Conservation (phyloP, 2,888 invertebrate species). For the Patella pellucida region DNA sequence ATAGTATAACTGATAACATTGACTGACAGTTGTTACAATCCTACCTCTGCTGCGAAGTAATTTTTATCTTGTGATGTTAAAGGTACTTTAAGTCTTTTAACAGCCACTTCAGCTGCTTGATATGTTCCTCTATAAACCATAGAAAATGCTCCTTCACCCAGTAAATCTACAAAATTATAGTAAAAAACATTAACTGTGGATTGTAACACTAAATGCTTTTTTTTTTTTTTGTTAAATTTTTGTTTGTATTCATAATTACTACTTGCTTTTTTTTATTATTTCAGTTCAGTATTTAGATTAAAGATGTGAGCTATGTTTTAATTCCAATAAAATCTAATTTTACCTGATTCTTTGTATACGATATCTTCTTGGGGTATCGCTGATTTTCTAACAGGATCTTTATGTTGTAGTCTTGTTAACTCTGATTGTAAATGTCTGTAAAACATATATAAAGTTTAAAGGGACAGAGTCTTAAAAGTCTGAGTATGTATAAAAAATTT, state of each 20-base stretch:
- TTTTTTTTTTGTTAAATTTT: too few species aligned
- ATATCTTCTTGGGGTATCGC: conserved; percentile 57
- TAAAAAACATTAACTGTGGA: not conserved
- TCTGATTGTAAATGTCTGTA: conserved; percentile 58
- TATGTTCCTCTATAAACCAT: conserved; percentile 60
- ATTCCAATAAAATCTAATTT: not conserved
- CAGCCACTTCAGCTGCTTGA: conserved; percentile 64
- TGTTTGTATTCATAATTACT: too few species aligned
- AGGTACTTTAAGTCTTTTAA: conserved; percentile 61
- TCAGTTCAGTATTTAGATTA: too few species aligned
- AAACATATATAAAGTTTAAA: conserved; percentile 16
- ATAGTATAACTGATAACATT: too few species aligned
- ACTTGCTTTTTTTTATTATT: too few species aligned
- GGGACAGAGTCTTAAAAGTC: too few species aligned
- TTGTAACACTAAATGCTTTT: not conserved
- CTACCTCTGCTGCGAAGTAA: conserved; percentile 66
- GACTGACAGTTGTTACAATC: not conserved
- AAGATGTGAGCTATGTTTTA: too few species aligned
- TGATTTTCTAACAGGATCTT: conserved; percentile 54
- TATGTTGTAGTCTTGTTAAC: conserved; percentile 48
- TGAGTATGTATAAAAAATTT: too few species aligned
- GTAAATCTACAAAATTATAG: conserved; percentile 35
- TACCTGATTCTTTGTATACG: conserved; percentile 50
- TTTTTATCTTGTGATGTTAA: conserved; percentile 60
- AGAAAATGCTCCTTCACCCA: conserved; percentile 65